Base-by-base conservation (phyloP, 2,797 vertebrate species). In the Garrulus glandarius region DNA sequence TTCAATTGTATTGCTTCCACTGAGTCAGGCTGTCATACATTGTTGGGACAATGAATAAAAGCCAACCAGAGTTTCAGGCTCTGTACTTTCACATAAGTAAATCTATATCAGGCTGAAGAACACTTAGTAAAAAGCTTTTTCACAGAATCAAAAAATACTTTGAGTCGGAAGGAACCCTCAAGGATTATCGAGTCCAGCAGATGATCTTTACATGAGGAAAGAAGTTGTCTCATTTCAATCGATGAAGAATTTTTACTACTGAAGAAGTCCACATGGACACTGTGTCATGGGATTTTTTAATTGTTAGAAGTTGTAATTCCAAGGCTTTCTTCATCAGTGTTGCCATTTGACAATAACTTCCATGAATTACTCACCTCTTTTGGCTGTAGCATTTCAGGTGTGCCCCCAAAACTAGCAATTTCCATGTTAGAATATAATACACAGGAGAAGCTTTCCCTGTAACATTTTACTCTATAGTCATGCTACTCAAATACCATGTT, bases 201-300 rank as follows among this genome's bases (percentile, higher is more conserved):
- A 59, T 60, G 34, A 64, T 67, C 24, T 85, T 83, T 53, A 43
- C 10, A 13, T 13, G 13, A 81, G 41, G 14, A 37, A 68, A 83
- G 23, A 79, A 53, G 9, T 61, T 65, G 27, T 68, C 30, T n/a
- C 64, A 5, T 88, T 68, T 60, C 34, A 56, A 22, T 23, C 2
- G 0, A 56, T 39, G n/a, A 78, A 81, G 41, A 75, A 20, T 49
- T 89, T 23, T 84, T 72, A 34, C 55, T 55, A 15, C 6, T 53
- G 29, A 79, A 77, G 52, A 94, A 93, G 71, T 77, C 39, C 30
- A 13, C 3, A 0, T 23, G 15, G 29, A 50, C 30, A 10, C 5
- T 2, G 1, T 34, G 61, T 59, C 29, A 27, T 15, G 30, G 8
- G 1, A 0, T 15, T 74, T 44, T 94, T 63, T 63, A 50, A 24